Evolutionary conservation across 2,113 vertebrate species (phyloP).

Genomic region (Urocitellus parryii): DNA sequence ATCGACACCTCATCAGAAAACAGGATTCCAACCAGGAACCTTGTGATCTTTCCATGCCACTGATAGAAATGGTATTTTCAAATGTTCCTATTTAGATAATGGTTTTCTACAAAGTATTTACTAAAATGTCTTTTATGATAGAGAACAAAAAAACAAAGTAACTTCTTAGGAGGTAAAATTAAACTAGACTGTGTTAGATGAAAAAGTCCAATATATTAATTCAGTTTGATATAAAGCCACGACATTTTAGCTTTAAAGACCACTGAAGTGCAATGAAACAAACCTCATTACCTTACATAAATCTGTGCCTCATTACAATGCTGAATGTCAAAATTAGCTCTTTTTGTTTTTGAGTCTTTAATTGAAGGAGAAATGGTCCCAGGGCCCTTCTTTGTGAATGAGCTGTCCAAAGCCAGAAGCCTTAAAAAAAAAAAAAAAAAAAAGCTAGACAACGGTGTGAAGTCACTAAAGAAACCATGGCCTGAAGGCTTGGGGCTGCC

Average conservation of each 20-base stretch:
- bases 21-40: slow-evolving; percentile 10
- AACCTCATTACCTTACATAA: background rate
- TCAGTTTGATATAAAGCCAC: slow-evolving; percentile 38
- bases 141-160: slow-evolving; percentile 60
- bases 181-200: background rate
- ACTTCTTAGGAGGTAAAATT: slow-evolving; percentile 11
- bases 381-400: background rate
- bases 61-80: slow-evolving; percentile 56
- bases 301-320: background rate
- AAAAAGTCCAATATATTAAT: slow-evolving; percentile 25
- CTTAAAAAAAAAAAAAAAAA: background rate
- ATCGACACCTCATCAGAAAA: slow-evolving; percentile 73
- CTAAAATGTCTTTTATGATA: background rate
- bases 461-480: background rate
- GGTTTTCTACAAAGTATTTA: background rate
- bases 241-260: slow-evolving; percentile 20
- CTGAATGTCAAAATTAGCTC: background rate
- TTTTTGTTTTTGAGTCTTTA: background rate
- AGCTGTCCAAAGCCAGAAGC: background rate
- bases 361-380: background rate
- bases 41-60: slow-evolving; percentile 21
- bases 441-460: background rate
- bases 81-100: background rate
- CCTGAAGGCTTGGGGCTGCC: background rate
- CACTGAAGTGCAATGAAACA: background rate